Base-by-base conservation (phyloP, 2,797 vertebrate species). In the Lemur catta region DNA sequence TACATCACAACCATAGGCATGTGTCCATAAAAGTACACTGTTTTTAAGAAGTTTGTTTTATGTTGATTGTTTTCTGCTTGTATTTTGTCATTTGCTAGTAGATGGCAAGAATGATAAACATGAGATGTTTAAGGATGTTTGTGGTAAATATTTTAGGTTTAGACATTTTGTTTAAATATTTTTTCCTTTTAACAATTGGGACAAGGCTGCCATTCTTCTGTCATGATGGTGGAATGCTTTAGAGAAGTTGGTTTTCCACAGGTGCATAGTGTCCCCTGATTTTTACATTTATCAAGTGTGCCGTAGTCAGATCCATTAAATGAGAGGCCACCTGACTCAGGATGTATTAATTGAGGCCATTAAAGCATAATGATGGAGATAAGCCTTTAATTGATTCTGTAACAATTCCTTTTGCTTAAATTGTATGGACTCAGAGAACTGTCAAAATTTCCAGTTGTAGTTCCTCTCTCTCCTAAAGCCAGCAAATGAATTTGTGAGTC, bases 81-180 rank as follows among this genome's bases (percentile, higher is more conserved):
- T 65, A 63, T 50, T 91, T 86, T 92, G 48, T 94, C 26, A 33
- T 89, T 85, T 91, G 26, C 74, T 89, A 52, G 11, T 92, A 69
- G 50, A 76, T 59, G 20, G 30, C 20, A 46, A 88, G 87, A 67
- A 84, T 38, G 30, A 57, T 91, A 57, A 65, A 78, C 48, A 4
- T 84, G 72, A 81, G 91, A 50, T 89, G 20, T 9, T 91, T 89
- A 65, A n/a, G 57, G 85, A 86, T 69, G 43, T 52, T 97, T 50
- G 0, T 81, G 38, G 46, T 41, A 88, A 81, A n/a, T 84, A 63
- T 52, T 78, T 93, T 48, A 87, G 71, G n/a, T 84, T 84, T 74
- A 87, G 50, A 79, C 72, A 52, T 24, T 69, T 80, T 55, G 15
- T 88, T 91, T 43, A 89, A 91, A 57, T 57, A 71, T 22, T 41